A percentile compares a stretch with the other conserved stretches of the same genome.
Conservation (phyloP, 2,797 vertebrate genomes). For the Hipposideros larvatus region DNA sequence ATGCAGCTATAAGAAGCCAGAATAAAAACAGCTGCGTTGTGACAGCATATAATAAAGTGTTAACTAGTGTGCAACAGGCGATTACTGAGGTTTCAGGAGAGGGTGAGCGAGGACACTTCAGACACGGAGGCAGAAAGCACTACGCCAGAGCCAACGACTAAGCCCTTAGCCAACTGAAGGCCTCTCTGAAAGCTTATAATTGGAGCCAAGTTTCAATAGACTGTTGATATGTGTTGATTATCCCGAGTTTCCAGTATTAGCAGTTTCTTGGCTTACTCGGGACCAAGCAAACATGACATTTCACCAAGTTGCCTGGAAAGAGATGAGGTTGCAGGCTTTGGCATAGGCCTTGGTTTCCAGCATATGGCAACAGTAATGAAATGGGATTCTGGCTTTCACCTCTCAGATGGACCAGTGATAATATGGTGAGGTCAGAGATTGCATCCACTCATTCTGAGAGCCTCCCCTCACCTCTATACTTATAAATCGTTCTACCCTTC, state of each 20-base stretch:
- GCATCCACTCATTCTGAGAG: background rate
- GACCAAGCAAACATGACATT: conserved; percentile 70
- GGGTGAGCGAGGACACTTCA: background rate
- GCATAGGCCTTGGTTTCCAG: conserved; percentile 24
- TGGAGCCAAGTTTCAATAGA: conserved; percentile 1
- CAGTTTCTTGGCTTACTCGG: conserved; percentile 36
- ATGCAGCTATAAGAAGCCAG: background rate
- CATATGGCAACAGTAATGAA: background rate
- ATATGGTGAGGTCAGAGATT: background rate
- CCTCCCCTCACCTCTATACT: background rate
- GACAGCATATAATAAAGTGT: background rate
- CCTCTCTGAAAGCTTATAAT: background rate
- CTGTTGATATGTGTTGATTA: background rate
- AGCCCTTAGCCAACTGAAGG: conserved; percentile 15
- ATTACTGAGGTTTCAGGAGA: background rate
- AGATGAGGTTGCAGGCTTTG: conserved; percentile 9
- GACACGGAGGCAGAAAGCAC: background rate
- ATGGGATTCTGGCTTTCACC: background rate
- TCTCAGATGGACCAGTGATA: background rate
- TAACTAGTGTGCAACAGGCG: background rate
- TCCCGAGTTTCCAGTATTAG: conserved; percentile 8
- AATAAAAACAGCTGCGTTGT: background rate
- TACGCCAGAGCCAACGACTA: background rate
- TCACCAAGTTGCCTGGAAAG: conserved; percentile 33
- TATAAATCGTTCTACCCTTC: background rate